phyloP scores from a whole-genome alignment of 2,888 invertebrate genomes.

The Phragmatobia fuliginosa region DNA sequence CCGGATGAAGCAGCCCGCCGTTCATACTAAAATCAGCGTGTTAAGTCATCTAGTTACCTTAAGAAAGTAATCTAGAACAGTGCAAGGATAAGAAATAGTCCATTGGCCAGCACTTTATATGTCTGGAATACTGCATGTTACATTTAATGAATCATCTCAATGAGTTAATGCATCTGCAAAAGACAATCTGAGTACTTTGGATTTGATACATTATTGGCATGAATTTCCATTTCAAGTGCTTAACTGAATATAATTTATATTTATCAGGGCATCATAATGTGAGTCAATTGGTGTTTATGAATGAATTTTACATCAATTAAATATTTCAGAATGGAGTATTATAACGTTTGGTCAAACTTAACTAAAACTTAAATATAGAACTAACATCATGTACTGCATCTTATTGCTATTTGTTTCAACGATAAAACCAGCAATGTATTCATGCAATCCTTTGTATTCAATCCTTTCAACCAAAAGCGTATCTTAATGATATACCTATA shows the following conservation, averaged over 20 bases:
- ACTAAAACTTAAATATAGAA: not conserved
- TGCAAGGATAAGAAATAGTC: not conserved
- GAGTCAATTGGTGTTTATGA: not conserved
- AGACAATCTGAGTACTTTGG: conserved; percentile 33
- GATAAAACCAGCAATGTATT: not conserved
- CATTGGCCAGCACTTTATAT: conserved; percentile 26
- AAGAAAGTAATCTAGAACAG: not conserved
- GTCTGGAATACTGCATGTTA: conserved; percentile 28
- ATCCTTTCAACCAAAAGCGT: not conserved
- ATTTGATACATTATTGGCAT: conserved; percentile 40
- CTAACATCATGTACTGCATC: not conserved
- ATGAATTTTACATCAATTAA: not conserved
- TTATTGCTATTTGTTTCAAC: not conserved
- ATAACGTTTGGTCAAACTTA: not conserved
- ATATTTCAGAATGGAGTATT: not conserved
- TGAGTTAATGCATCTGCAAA: conserved; percentile 46
- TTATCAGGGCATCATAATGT: conserved; percentile 11
- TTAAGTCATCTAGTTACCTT: no score
- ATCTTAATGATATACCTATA: conserved; percentile 37
- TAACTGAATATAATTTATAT: conserved; percentile 15
- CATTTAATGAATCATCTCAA: conserved; percentile 47
- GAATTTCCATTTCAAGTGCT: conserved; percentile 28
- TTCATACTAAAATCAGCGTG: no score
- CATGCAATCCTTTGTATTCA: not conserved
- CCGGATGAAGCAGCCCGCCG: no score